phyloP scores from a whole-genome alignment of 2,113 vertebrate species.

The Neogobius melanostomus region DNA sequence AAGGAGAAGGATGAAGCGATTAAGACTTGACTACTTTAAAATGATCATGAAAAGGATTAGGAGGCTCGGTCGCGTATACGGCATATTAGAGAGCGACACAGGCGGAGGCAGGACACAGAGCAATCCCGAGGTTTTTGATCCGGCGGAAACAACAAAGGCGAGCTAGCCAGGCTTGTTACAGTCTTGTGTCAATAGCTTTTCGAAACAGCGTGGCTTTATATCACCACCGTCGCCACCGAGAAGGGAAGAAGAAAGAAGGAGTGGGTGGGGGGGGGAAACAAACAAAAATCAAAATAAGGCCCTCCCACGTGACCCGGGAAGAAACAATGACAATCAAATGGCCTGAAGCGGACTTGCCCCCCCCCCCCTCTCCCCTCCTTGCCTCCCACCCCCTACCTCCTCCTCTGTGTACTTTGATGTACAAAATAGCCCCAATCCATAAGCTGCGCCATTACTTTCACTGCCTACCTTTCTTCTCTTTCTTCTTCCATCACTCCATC shows the following conservation, averaged over 20 bases:
- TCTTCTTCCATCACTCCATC: conserved; percentile 31
- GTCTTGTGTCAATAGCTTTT: conserved; percentile 65
- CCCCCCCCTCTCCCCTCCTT: conserved; percentile 26
- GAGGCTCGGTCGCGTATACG: conserved; percentile 50
- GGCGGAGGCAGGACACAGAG: conserved; percentile 63
- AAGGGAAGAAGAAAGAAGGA: conserved; percentile 47
- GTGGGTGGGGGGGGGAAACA: background rate
- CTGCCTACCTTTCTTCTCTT: conserved; percentile 58
- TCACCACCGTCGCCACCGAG: conserved; percentile 50
- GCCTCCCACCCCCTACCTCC: conserved; percentile 34
- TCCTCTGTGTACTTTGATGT: conserved; percentile 75
- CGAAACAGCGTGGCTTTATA: conserved; percentile 59
- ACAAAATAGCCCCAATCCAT: conserved; percentile 75
- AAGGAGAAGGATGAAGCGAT: conserved; percentile 73
- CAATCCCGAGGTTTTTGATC: conserved; percentile 69
- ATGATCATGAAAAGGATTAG: conserved; percentile 78
- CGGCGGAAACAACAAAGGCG: conserved; percentile 66
- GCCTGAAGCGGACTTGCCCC: conserved; percentile 62
- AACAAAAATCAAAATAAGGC: conserved; percentile 62
- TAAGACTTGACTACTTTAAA: conserved; percentile 77
- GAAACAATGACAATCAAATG: conserved; percentile 75
- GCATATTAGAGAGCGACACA: conserved; percentile 59
- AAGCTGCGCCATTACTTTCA: conserved; percentile 72
- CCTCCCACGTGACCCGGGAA: conserved; percentile 68
- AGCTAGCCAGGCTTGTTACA: conserved; percentile 60